These are phyloP conservation scores for Parnassius apollo DNA, from an alignment of 2,888 invertebrate genomes.

Conservation along the genomic window DNA sequence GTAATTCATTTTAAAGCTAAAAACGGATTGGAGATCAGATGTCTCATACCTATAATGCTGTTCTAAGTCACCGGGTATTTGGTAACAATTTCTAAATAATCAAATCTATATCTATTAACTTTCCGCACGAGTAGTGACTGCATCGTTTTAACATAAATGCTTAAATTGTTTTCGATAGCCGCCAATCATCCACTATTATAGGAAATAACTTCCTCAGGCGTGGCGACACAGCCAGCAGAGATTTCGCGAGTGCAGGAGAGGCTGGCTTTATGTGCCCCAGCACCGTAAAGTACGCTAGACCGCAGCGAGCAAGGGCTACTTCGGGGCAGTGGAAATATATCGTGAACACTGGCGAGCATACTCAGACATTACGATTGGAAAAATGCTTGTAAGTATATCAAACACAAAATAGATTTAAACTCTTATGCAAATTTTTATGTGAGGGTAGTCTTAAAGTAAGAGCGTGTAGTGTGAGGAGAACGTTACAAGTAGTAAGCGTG, in stretches of 20 bases:
- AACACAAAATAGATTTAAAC: background rate
- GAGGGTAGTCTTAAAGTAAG: background rate
- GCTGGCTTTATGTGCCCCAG: slow-evolving; percentile 90
- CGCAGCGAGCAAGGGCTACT: slow-evolving; percentile 89
- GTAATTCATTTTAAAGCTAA: too few relatives aligned
- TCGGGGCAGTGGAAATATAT: slow-evolving; percentile 93
- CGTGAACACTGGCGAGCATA: slow-evolving; percentile 91
- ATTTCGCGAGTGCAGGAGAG: slow-evolving; percentile 75
- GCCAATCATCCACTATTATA: background rate
- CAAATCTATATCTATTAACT: too few relatives aligned
- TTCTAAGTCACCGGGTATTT: too few relatives aligned
- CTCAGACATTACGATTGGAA: slow-evolving; percentile 90
- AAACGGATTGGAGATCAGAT: too few relatives aligned
- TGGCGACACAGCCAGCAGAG: slow-evolving; percentile 81
- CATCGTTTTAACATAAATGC: background rate
- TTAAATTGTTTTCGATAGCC: slow-evolving; percentile 1
- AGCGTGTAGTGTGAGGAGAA: slow-evolving; percentile 41
- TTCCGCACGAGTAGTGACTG: too few relatives aligned
- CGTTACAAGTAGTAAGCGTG: slow-evolving; percentile 69
- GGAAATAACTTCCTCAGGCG: slow-evolving; percentile 65
- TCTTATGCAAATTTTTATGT: too few relatives aligned
- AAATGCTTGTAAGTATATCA: slow-evolving; percentile 86
- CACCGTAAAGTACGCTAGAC: slow-evolving; percentile 88
- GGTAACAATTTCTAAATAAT: too few relatives aligned
- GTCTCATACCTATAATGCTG: too few relatives aligned